phyloP scores from a whole-genome alignment of 2,113 vertebrate genomes.

The Myiagra hebetior region DNA sequence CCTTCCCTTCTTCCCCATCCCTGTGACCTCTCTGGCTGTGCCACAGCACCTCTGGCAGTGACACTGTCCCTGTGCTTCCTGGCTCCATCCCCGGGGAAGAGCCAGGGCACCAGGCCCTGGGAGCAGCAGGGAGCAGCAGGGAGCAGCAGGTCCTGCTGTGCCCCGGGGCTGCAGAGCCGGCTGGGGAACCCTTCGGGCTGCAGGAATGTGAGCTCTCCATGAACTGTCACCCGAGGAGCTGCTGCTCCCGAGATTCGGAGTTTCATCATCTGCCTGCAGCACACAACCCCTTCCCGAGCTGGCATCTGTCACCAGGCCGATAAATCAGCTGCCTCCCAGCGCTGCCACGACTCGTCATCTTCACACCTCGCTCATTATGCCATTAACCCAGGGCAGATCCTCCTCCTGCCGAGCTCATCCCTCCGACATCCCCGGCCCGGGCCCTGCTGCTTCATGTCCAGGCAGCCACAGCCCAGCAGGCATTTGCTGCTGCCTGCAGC shows the following conservation, averaged over 20 bases:
- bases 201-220: neutral
- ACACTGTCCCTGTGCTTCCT: neutral
- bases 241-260: neutral
- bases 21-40: neutral
- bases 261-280: neutral
- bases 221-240: neutral
- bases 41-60: neutral
- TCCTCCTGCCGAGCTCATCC: neutral
- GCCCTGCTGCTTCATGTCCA: constrained; percentile 47
- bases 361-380: constrained; percentile 30
- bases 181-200: neutral
- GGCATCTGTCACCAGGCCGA: constrained; percentile 11
- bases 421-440: constrained; percentile 25
- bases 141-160: neutral
- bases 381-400: neutral
- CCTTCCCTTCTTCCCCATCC: neutral
- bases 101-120: neutral
- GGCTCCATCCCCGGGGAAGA: neutral
- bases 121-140: neutral
- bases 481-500: constrained; percentile 35
- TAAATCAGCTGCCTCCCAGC: constrained; percentile 13
- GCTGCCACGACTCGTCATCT: neutral
- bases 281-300: neutral
- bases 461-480: neutral
- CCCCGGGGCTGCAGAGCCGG: neutral